Percentiles rank a stretch among this genome's conserved stretches.
Evolutionary conservation across 2,797 vertebrate genomes (phyloP).

Genomic region (Megalops cyprinoides): DNA sequence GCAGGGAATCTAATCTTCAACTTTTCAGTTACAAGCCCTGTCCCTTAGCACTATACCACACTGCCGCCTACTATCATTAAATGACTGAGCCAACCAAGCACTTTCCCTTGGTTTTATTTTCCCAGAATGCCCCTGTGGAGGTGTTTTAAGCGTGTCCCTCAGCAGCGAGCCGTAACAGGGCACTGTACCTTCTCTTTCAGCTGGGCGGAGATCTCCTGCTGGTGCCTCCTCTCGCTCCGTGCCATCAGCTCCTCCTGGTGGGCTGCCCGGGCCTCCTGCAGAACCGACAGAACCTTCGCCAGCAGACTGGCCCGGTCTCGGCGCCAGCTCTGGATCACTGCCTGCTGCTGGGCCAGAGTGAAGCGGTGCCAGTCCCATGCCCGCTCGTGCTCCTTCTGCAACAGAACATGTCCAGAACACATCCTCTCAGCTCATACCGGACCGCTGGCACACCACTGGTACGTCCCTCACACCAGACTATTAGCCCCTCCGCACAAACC

Average conservation of each 20-base stretch:
- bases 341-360: slow-evolving; percentile 68
- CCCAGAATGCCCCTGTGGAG: too few species aligned
- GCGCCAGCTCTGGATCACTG: slow-evolving; percentile 71
- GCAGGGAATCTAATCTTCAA: too few species aligned
- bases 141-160: too few species aligned
- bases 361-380: slow-evolving; percentile 71
- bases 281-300: slow-evolving; percentile 67
- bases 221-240: slow-evolving; percentile 74
- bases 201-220: slow-evolving; percentile 81
- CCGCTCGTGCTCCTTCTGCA: slow-evolving; percentile 80
- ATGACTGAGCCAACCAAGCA: too few species aligned
- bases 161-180: too few species aligned
- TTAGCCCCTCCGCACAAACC: not conserved
- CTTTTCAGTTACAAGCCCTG: too few species aligned
- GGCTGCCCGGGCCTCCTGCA: slow-evolving; percentile 79
- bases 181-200: slow-evolving; percentile 86
- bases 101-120: too few species aligned
- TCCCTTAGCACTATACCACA: too few species aligned
- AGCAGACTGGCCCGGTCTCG: slow-evolving; percentile 73
- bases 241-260: slow-evolving; percentile 72
- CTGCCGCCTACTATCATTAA: too few species aligned
- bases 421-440: not conserved
- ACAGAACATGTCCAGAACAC: slow-evolving; percentile 23
- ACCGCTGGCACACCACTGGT: not conserved
- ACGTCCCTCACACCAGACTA: not conserved